phyloP scores from a whole-genome alignment of 2,797 vertebrate species.

The Prionace glauca region DNA sequence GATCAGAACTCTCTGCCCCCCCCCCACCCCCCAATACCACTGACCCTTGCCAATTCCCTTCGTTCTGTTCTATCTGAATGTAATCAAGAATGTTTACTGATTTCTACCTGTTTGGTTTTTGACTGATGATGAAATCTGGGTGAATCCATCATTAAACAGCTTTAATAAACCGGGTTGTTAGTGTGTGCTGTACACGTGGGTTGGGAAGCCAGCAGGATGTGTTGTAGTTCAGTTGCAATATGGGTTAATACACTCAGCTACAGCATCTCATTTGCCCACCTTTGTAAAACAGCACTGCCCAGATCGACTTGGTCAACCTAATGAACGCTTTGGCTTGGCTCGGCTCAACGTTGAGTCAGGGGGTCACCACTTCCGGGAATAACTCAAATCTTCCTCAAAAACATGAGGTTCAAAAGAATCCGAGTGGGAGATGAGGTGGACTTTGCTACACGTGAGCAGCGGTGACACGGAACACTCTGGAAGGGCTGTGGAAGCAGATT shows the following conservation, averaged over 20 bases:
- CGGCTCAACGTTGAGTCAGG: background rate
- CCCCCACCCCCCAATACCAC: too few relatives aligned
- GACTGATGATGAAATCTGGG: background rate
- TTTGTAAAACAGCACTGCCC: background rate
- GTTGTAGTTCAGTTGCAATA: background rate
- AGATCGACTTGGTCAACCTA: background rate
- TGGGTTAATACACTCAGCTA: background rate
- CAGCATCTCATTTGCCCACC: background rate
- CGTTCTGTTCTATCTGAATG: too few relatives aligned
- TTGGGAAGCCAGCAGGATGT: background rate
- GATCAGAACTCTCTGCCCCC: too few relatives aligned
- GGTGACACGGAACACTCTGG: too few relatives aligned
- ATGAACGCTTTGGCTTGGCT: background rate
- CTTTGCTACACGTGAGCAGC: background rate
- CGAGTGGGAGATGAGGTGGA: background rate
- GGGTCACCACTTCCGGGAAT: too few relatives aligned
- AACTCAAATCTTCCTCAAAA: background rate
- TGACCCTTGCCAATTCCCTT: too few relatives aligned
- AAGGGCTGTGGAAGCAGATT: background rate
- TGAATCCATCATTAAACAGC: background rate
- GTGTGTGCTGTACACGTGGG: background rate
- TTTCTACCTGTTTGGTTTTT: background rate
- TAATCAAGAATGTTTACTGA: too few relatives aligned
- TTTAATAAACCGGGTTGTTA: background rate
- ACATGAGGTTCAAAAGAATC: background rate